Conservation (phyloP, 2,113 vertebrate species). For the Panurus biarmicus region DNA sequence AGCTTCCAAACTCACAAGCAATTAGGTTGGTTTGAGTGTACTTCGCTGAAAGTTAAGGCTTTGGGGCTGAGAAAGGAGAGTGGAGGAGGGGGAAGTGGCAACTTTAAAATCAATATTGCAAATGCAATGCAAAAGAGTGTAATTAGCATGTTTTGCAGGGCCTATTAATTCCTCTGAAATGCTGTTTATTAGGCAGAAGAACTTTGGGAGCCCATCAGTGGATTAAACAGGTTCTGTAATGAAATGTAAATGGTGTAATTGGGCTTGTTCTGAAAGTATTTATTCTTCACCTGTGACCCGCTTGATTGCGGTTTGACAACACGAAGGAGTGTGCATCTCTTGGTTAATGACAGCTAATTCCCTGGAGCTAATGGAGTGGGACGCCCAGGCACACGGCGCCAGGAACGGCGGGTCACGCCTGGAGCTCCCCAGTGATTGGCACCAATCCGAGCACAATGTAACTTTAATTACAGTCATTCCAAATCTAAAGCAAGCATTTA, state of each 20-base stretch:
- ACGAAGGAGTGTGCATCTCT: conserved; percentile 64
- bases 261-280: conserved; percentile 73
- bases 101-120: conserved; percentile 60
- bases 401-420: conserved; percentile 51
- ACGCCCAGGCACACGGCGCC: conserved; percentile 26
- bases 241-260: conserved; percentile 76
- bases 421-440: conserved; percentile 64
- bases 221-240: conserved; percentile 68
- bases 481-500: conserved; percentile 64
- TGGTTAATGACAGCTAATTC: conserved; percentile 70
- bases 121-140: conserved; percentile 54
- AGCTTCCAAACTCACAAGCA: conserved; percentile 10
- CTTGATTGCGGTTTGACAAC: conserved; percentile 74
- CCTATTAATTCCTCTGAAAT: conserved; percentile 65
- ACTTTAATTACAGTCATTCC: conserved; percentile 73
- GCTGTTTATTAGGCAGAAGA: conserved; percentile 65
- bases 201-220: conserved; percentile 60
- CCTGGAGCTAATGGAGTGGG: conserved; percentile 68
- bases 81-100: neutral
- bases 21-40: conserved; percentile 16
- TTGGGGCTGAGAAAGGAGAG: neutral
- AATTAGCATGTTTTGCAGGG: conserved; percentile 63
- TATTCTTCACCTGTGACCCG: conserved; percentile 72
- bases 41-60: conserved; percentile 32
- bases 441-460: conserved; percentile 65